Conservation (phyloP, 2,113 vertebrate species). For the Salvelinus sp. region DNA sequence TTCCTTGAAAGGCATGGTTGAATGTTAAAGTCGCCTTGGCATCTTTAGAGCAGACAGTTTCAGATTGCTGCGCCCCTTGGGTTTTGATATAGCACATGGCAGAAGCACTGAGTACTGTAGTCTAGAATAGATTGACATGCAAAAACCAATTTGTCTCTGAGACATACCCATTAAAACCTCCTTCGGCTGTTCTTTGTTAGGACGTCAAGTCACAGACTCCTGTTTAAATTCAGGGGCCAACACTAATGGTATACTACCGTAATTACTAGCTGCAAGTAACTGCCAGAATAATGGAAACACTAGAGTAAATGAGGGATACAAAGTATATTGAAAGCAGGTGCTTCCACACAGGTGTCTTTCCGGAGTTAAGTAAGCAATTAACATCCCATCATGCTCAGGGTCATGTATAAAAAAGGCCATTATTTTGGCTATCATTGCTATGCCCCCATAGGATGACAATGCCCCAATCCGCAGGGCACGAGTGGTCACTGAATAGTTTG, state of each 20-base stretch:
- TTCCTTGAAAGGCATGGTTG: neutral
- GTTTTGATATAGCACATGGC: neutral
- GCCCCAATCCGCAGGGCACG: too few species aligned
- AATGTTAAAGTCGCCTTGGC: neutral
- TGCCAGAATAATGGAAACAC: too few species aligned
- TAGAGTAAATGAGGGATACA: too few species aligned
- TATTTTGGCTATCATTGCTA: too few species aligned
- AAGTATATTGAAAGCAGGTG: neutral
- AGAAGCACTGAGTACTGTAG: neutral
- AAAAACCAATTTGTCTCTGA: neutral
- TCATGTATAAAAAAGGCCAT: too few species aligned
- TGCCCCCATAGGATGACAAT: too few species aligned
- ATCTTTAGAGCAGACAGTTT: neutral
- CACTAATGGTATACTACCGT: neutral
- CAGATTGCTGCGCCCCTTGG: neutral
- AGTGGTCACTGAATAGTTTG: too few species aligned
- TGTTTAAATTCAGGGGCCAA: neutral
- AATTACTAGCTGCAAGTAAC: neutral
- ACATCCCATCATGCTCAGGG: too few species aligned
- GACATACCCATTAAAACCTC: neutral
- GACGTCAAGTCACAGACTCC: neutral
- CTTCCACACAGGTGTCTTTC: neutral
- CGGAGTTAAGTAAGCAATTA: too few species aligned
- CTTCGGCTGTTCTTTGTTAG: neutral
- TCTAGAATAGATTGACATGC: neutral